Percentiles rank a stretch among this genome's conserved stretches.
These are phyloP conservation scores for Porites lutea DNA, from an alignment of 64 coral and sea anemone genomes.

Conservation along the genomic window DNA sequence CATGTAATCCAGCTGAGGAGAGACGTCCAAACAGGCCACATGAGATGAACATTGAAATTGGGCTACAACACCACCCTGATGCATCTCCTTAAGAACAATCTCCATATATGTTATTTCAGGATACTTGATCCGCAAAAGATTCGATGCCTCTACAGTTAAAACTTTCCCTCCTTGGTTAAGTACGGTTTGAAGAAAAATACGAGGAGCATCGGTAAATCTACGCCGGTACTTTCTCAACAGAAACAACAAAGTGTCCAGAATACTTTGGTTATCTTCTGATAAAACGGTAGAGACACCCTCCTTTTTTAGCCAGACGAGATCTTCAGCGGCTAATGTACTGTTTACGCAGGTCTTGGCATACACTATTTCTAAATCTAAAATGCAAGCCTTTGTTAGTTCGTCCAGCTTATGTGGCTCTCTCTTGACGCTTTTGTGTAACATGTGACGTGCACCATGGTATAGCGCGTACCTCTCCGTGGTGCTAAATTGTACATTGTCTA, in stretches of 20 bases:
- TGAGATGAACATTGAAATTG: neutral
- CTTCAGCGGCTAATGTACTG: neutral
- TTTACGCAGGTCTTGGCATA: neutral
- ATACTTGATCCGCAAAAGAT: neutral
- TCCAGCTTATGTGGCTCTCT: too few relatives aligned
- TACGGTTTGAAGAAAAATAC: neutral
- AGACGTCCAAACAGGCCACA: too few relatives aligned
- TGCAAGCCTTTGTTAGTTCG: neutral
- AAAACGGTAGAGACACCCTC: neutral
- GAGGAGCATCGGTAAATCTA: neutral
- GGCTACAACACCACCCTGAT: neutral
- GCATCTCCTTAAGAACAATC: neutral
- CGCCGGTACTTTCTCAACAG: too few relatives aligned
- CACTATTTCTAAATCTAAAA: too few relatives aligned
- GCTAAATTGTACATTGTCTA: neutral
- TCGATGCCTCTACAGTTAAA: neutral
- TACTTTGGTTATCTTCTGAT: neutral
- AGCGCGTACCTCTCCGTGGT: slow-evolving; percentile 6
- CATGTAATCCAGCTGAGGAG: too few relatives aligned
- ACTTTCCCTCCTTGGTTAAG: neutral
- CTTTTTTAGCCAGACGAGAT: too few relatives aligned
- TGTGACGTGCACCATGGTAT: neutral
- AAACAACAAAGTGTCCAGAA: neutral
- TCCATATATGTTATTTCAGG: neutral
- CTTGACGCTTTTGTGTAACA: neutral